These are phyloP conservation scores for Agrypnus murinus DNA, from an alignment of 2,888 invertebrate species.

Conservation along the genomic window DNA sequence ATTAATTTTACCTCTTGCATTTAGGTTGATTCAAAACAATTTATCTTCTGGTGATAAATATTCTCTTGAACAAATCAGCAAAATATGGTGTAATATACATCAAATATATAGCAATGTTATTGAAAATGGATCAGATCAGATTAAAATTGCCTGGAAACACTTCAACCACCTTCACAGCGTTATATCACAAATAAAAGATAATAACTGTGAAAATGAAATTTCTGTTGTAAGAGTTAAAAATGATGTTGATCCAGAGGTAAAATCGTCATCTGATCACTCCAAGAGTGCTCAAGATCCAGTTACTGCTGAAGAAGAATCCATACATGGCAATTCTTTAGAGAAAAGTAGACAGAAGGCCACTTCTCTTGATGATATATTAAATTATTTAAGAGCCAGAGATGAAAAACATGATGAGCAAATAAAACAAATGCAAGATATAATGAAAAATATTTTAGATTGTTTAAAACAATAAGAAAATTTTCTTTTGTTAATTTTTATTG, in stretches of 20 bases:
- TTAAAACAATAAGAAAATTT: not conserved
- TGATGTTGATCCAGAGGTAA: too few relatives aligned
- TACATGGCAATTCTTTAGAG: too few relatives aligned
- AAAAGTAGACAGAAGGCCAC: slow-evolving; percentile 2
- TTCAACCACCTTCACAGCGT: slow-evolving; percentile 58
- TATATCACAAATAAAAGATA: slow-evolving; percentile 49
- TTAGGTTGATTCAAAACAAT: slow-evolving; percentile 59
- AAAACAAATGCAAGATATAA: slow-evolving; percentile 30
- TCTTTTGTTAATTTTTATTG: not conserved
- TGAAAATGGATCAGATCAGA: slow-evolving; percentile 53
- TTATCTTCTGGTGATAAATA: slow-evolving; percentile 59
- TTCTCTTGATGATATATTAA: slow-evolving; percentile 35
- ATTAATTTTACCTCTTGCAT: too few relatives aligned
- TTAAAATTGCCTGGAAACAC: slow-evolving; percentile 60
- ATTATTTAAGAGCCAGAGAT: slow-evolving; percentile 46
- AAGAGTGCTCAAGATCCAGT: too few relatives aligned
- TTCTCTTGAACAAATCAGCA: slow-evolving; percentile 59
- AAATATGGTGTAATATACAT: slow-evolving; percentile 61
- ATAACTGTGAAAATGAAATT: too few relatives aligned
- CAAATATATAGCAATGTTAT: slow-evolving; percentile 58
- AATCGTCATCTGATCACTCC: too few relatives aligned
- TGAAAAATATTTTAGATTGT: slow-evolving; percentile 20
- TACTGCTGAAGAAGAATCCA: too few relatives aligned
- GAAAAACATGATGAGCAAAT: slow-evolving; percentile 38
- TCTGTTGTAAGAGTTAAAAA: too few relatives aligned